Percentiles rank a stretch among this genome's conserved stretches.
Evolutionary conservation across 1,140 invertebrate genomes (phyloP).

Genomic region (Habropoda laboriosa): DNA sequence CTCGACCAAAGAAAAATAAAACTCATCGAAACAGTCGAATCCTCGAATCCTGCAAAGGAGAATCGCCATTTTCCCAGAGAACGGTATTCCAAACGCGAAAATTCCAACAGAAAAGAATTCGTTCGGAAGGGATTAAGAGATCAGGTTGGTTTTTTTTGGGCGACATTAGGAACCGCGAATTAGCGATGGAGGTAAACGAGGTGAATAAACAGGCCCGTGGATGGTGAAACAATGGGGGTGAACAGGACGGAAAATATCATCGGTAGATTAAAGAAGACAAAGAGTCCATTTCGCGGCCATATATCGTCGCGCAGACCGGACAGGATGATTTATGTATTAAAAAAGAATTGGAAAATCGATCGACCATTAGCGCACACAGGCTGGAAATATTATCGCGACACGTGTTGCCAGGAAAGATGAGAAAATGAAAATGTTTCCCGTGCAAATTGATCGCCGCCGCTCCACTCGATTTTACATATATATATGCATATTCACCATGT

Average conservation of each 20-base stretch:
- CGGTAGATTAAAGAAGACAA: constrained; percentile 17
- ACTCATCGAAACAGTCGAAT: no score
- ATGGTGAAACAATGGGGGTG: neutral
- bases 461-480: constrained; percentile 7
- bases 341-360: constrained; percentile 43
- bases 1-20: no score
- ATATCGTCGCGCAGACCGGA: neutral
- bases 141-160: no score
- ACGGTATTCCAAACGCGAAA: no score
- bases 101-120: neutral
- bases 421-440: constrained; percentile 46
- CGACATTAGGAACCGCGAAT: neutral
- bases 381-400: constrained; percentile 45
- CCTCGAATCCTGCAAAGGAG: no score
- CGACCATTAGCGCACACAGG: constrained; percentile 36
- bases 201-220: neutral
- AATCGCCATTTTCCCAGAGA: no score
- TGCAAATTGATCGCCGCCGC: neutral
- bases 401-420: constrained; percentile 37
- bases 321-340: constrained; percentile 43
- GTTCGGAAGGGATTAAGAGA: neutral
- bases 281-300: constrained; percentile 33
- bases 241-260: constrained; percentile 17
- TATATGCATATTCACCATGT: neutral
- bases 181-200: neutral